Percentiles rank a stretch among this genome's conserved stretches.
Conservation (phyloP, 2,113 vertebrate genomes). For the Garra rufa region DNA sequence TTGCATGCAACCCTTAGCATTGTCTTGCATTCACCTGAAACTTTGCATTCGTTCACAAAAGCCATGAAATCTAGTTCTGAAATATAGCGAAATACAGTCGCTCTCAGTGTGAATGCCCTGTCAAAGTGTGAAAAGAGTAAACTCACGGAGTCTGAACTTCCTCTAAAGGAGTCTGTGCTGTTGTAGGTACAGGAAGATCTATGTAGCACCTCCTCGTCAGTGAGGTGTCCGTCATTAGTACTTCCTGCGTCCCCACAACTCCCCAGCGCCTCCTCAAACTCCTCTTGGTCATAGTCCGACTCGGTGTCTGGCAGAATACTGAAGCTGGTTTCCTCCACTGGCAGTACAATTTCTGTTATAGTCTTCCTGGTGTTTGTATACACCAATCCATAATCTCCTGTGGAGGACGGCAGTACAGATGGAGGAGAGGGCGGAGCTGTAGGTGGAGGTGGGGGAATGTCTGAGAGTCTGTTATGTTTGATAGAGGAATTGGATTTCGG, state of each 20-base stretch:
- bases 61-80: neutral
- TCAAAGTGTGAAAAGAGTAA: neutral
- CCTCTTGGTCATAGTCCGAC: conserved; percentile 89
- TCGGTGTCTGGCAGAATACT: conserved; percentile 77
- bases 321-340: conserved; percentile 68
- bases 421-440: conserved; percentile 24
- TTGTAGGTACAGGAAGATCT: conserved; percentile 82
- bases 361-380: conserved; percentile 58
- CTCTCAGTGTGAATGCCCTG: neutral
- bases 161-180: conserved; percentile 86
- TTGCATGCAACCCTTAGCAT: neutral
- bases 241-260: conserved; percentile 77
- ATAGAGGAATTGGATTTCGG: neutral
- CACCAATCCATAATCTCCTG: conserved; percentile 52
- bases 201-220: conserved; percentile 78
- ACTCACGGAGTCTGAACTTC: conserved; percentile 88
- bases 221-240: conserved; percentile 78
- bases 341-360: conserved; percentile 66
- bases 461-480: conserved; percentile 28
- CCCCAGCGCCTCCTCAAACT: conserved; percentile 81
- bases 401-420: conserved; percentile 42
- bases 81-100: neutral
- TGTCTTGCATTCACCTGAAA: neutral
- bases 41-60: neutral
- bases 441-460: conserved; percentile 51